Conservation (phyloP, 2,888 invertebrate species). For the Chymomyza amoena region DNA sequence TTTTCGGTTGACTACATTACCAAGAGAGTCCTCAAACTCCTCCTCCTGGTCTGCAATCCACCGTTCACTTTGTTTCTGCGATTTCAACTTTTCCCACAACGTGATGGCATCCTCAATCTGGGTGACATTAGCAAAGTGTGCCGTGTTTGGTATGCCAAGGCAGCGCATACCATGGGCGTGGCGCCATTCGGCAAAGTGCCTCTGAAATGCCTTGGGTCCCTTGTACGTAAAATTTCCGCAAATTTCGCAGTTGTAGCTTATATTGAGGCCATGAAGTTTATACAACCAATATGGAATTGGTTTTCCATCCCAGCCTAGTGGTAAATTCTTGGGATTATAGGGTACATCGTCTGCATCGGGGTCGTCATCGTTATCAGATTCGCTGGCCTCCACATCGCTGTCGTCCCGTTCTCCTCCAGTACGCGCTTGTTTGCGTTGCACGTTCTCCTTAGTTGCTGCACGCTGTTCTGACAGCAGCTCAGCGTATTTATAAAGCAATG, state of each 20-base stretch:
- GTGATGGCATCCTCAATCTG: slow-evolving; percentile 98
- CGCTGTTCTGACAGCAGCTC: slow-evolving; percentile 92
- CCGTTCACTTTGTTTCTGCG: slow-evolving; percentile 95
- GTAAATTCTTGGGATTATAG: slow-evolving; percentile 99
- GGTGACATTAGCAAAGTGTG: slow-evolving; percentile 99
- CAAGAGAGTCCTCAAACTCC: slow-evolving; percentile 98
- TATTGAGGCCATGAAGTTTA: slow-evolving; percentile 98
- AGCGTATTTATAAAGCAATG: slow-evolving; percentile 92
- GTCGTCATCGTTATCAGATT: slow-evolving; percentile 88
- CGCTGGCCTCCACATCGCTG: slow-evolving; percentile 93
- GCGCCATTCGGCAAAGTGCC: slow-evolving; percentile 97
- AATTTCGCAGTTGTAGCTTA: slow-evolving; percentile 99
- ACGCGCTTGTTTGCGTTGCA: slow-evolving; percentile 97
- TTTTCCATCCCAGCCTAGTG: slow-evolving; percentile 99
- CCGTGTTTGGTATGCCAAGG: slow-evolving; percentile 99
- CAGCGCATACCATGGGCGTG: slow-evolving; percentile 98
- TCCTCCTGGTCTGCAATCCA: slow-evolving; percentile 98
- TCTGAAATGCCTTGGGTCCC: slow-evolving; percentile 99
- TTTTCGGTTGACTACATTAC: slow-evolving; percentile 99
- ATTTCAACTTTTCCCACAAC: slow-evolving; percentile 98
- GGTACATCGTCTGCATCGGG: slow-evolving; percentile 95
- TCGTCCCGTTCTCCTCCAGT: slow-evolving; percentile 96
- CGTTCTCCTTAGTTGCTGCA: slow-evolving; percentile 96
- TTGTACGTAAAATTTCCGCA: slow-evolving; percentile 99
- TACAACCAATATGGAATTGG: slow-evolving; percentile 98